These are phyloP conservation scores for Nasua narica DNA, from an alignment of 2,797 vertebrate genomes.

Conservation along the genomic window DNA sequence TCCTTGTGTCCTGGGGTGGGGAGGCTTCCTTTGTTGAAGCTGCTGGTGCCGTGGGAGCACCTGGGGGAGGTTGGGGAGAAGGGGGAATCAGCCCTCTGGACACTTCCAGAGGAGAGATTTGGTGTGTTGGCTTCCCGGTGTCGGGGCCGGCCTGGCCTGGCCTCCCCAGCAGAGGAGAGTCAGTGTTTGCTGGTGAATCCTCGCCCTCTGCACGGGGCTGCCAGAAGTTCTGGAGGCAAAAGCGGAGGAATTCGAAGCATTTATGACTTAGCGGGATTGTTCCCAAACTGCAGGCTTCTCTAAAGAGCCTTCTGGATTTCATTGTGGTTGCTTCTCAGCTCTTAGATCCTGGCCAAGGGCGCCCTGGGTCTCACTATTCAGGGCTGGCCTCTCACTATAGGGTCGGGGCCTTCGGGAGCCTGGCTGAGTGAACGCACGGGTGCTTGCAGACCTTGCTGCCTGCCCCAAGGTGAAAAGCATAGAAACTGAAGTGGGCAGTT, in stretches of 20 bases:
- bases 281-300: slow-evolving; percentile 60
- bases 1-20: neutral
- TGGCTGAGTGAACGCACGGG: neutral
- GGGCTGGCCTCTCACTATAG: neutral
- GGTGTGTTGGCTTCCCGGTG: neutral
- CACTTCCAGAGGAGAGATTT: neutral
- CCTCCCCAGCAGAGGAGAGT: neutral
- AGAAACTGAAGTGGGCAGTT: neutral
- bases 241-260: slow-evolving; percentile 66
- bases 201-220: neutral
- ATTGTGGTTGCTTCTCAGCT: slow-evolving; percentile 33
- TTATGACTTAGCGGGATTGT: slow-evolving; percentile 70
- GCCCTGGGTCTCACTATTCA: neutral
- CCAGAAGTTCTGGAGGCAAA: slow-evolving; percentile 66
- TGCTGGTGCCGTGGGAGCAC: neutral
- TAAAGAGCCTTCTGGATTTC: slow-evolving; percentile 61
- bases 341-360: neutral
- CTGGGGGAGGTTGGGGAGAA: neutral
- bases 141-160: neutral
- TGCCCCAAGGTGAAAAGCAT: neutral
- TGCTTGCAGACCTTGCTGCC: neutral
- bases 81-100: neutral
- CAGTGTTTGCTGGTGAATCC: neutral
- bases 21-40: neutral
- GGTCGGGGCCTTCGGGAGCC: neutral